Conservation (phyloP, 2,113 vertebrate genomes). For the Strix aluco region DNA sequence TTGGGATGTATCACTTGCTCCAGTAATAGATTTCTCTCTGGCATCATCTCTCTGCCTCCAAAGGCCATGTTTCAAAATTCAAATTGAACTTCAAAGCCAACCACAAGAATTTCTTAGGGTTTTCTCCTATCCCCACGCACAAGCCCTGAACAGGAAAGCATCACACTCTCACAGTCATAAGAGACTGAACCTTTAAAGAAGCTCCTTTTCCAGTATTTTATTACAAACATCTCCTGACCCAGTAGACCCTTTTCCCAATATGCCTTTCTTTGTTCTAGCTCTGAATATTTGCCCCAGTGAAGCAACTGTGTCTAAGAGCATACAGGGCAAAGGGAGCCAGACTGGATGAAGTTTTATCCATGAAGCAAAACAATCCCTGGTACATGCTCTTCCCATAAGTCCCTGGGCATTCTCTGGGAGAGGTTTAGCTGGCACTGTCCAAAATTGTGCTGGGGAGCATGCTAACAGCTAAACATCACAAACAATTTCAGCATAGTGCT, state of each 20-base stretch:
- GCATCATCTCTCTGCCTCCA: neutral
- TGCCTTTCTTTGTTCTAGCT: neutral
- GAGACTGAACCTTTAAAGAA: neutral
- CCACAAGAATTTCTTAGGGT: neutral
- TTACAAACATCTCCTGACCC: neutral
- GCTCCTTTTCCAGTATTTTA: neutral
- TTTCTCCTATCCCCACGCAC: neutral
- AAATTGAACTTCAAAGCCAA: neutral
- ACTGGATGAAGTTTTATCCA: neutral
- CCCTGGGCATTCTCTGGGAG: neutral
- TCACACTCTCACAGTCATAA: neutral
- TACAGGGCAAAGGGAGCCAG: neutral
- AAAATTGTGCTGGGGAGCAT: neutral
- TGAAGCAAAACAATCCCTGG: neutral
- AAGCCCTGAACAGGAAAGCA: neutral
- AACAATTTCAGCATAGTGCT: neutral
- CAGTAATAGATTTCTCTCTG: neutral
- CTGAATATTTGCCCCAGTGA: neutral
- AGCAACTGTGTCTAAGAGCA: neutral
- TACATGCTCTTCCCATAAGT: neutral
- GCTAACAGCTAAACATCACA: neutral
- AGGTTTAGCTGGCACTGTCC: neutral
- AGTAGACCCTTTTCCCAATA: neutral
- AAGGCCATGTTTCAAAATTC: accelerated
- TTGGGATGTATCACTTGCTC: neutral